Evolutionary conservation across 2,888 invertebrate species (phyloP), one percentile per base, ranked within the genome.

Genomic region (Periphyllus acericola): DNA sequence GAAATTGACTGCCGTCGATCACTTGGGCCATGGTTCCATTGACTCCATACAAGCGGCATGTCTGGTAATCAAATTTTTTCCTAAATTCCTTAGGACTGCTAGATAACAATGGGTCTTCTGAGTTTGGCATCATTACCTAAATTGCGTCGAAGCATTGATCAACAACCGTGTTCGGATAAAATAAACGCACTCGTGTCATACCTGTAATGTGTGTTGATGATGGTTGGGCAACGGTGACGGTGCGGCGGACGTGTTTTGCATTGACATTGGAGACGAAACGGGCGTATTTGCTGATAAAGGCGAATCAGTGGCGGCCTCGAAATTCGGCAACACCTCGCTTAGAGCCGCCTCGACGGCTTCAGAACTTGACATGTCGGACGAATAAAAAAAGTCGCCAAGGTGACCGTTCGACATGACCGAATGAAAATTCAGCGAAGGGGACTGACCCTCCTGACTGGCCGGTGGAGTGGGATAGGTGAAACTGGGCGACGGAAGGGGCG

Each of bases 391-490:
- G 71, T 89, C 87, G 17, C 89, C 88, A 21, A 89, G 66, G 89
- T 96, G 95, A 72, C 90, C 90, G n/a, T 91, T 90, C 83, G 90
- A 90, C 78, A 91, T 90, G 32, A 91, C 90, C 83, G 91, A 90
- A 40, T 90, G 91, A 84, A 93, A 92, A 32, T 90, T 90, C 79
- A 91, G 90, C 14, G 90, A 91, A 36, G 95, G 95, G 89, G 95
- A 94, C 89, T 95, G 94, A 36, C 96, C 96, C 92, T 96, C 96
- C 90, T 96, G 96, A 90, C 96, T 96, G 1, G 96, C 96, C 8
- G 97, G 96, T 36, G 97, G 97, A 17, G 97, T 97, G 4, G 97
- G 96, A 91, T 96, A 97, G 36, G 96, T 94, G 90, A 96, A 93
- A 68, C 95, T 94, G 0, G 95, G 95, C n/a, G 95, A 93, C 6